Evolutionary conservation across 2,113 vertebrate genomes (phyloP).

Genomic region (Oenanthe oenanthe): DNA sequence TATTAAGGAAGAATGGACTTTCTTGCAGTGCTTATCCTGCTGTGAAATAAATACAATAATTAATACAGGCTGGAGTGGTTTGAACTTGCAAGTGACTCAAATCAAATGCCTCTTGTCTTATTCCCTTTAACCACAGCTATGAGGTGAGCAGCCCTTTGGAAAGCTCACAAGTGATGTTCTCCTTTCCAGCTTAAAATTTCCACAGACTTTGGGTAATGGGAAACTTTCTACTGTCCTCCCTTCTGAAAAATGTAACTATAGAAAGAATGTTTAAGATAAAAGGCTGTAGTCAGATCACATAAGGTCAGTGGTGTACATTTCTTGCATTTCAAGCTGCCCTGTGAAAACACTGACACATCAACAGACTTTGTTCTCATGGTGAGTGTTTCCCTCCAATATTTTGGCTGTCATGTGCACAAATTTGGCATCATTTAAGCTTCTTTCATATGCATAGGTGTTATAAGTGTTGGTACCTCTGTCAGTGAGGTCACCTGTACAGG

Average conservation of each 20-base stretch:
- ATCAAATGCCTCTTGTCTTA: neutral
- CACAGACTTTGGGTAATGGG: neutral
- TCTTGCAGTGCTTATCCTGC: neutral
- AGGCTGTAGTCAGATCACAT: neutral
- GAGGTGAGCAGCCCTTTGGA: neutral
- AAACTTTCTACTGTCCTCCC: neutral
- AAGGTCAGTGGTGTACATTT: neutral
- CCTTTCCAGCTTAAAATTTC: neutral
- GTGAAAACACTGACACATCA: neutral
- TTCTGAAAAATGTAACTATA: neutral
- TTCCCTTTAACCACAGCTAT: neutral
- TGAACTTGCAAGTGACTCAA: neutral
- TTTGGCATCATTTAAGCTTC: neutral
- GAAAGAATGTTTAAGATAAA: neutral
- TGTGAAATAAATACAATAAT: neutral
- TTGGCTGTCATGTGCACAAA: neutral
- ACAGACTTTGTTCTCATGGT: neutral
- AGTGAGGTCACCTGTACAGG: neutral
- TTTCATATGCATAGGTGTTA: neutral
- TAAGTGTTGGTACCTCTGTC: neutral
- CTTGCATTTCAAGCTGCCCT: neutral
- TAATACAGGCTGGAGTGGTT: neutral
- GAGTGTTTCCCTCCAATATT: neutral
- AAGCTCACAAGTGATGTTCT: neutral
- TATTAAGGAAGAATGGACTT: neutral